Evolutionary conservation across 37 sponge, comb jelly and placozoan genomes (phyloP).

Genomic region (Halisarca cf. caerulea): DNA sequence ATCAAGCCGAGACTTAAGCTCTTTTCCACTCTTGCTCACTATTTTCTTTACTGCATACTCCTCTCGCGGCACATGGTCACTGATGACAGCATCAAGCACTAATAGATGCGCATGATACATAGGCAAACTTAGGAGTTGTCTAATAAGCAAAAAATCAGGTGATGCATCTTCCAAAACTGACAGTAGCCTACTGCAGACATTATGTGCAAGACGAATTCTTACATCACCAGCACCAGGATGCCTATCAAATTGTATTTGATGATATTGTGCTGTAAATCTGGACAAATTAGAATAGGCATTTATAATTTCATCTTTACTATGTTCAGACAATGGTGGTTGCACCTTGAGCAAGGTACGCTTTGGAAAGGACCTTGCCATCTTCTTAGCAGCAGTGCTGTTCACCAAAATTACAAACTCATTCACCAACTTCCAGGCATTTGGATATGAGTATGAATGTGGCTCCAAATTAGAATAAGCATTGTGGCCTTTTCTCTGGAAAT

Average conservation of each 20-base stretch:
- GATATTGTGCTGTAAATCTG: no score
- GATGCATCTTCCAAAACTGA: no score
- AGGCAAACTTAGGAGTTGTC: background rate
- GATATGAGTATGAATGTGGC: background rate
- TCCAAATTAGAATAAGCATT: background rate
- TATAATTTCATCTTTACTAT: background rate
- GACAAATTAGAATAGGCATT: background rate
- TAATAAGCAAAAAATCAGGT: background rate
- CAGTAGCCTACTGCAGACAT: no score
- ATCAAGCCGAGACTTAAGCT: background rate
- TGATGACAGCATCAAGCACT: background rate
- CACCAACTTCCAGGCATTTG: slow-evolving; percentile 5
- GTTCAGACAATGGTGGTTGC: background rate
- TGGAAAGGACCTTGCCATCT: background rate
- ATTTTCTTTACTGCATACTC: background rate
- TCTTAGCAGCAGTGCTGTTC: background rate
- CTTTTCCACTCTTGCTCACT: background rate
- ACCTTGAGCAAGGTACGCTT: background rate
- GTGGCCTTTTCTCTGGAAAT: background rate
- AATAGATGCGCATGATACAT: background rate
- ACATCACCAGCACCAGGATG: no score
- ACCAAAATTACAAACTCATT: background rate
- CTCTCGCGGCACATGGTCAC: background rate
- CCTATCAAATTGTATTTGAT: no score
- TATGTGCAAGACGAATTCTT: no score